These are phyloP conservation scores for Leptinotarsa undecemlineata DNA, from an alignment of 1,140 invertebrate species.

Conservation along the genomic window DNA sequence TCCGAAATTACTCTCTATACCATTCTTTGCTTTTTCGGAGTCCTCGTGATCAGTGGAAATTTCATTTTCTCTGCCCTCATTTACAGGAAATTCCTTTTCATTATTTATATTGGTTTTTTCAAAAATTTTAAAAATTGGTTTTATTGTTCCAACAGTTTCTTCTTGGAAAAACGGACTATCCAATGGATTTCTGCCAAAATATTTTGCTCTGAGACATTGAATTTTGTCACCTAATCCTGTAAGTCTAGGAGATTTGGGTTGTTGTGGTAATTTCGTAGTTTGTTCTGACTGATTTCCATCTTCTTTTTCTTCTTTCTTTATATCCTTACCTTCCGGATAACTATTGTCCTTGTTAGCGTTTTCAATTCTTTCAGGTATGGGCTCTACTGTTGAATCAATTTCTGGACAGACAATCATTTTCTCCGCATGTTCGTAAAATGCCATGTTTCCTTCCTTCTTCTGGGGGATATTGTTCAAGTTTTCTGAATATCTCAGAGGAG, in stretches of 20 bases:
- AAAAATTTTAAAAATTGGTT: constrained; percentile 40
- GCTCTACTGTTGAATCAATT: constrained; percentile 58
- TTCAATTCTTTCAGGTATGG: constrained; percentile 60
- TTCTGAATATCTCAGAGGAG: constrained; percentile 64
- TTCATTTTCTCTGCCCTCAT: neutral
- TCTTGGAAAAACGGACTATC: constrained; percentile 76
- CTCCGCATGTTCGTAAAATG: constrained; percentile 63
- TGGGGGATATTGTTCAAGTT: constrained; percentile 61
- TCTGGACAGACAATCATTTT: constrained; percentile 57
- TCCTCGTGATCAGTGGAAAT: neutral
- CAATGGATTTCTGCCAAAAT: constrained; percentile 72
- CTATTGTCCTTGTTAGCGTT: constrained; percentile 53
- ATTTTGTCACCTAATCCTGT: constrained; percentile 69
- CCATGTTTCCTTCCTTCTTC: constrained; percentile 61
- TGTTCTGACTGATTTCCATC: constrained; percentile 33
- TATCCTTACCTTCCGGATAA: constrained; percentile 38
- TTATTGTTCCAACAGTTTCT: constrained; percentile 47
- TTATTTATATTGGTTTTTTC: neutral
- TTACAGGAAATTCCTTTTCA: too few relatives aligned
- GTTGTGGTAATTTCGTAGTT: constrained; percentile 15
- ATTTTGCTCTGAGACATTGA: constrained; percentile 74
- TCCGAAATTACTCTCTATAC: too few relatives aligned
- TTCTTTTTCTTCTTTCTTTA: constrained; percentile 38
- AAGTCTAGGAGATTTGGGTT: constrained; percentile 52
- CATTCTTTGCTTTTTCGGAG: too few relatives aligned